Evolutionary conservation across 2,797 vertebrate genomes (phyloP), one percentile per base, ranked within the genome.

Genomic region (Delichon dasypus): DNA sequence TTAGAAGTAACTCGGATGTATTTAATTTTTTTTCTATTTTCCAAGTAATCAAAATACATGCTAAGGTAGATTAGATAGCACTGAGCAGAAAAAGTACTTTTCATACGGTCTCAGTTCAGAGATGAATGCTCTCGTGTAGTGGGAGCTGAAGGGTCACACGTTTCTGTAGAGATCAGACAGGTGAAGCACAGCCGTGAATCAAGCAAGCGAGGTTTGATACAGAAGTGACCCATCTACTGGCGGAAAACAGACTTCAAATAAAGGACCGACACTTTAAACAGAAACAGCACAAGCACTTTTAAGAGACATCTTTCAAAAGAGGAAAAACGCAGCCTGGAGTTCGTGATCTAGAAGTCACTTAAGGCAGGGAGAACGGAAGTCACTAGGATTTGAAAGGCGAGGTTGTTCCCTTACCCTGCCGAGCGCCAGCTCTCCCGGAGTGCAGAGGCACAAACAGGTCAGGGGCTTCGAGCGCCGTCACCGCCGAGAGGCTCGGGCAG

Each of bases 361-460:
- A 86, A 16, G 29, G 42, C 51, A 47, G 18, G 42, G 4, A 8
- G 62, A 53, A 68, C 8, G 23, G 32, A 42, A 50, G 30, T 9
- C 30, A 38, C 47, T 0, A 7, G 40, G 34, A 32, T 20, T 32
- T 38, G 15, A 51, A 68, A 75, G 76, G 40, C 5, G 29, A 58
- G 44, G 19, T 0, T 27, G 58, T 16, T 47, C 65, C 61, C 85
- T 83, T 54, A 70, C 53, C 66, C 54, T 5, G 44, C 25, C 5
- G 30, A 44, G 26, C 1, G 40, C 9, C 61, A 26, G 1, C 68
- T 26, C 58, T 18, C 36, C 22, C 7, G 34, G 30, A 17, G 36
- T 0, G 36, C 78, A 36, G 11, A 25, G 23, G 10, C 13, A 36
- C 16, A 17, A n/a, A 10, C 9, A 34, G 27, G 9, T 0, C 6